Conservation (phyloP, 1,140 invertebrate species). For the Neelides sp. region DNA sequence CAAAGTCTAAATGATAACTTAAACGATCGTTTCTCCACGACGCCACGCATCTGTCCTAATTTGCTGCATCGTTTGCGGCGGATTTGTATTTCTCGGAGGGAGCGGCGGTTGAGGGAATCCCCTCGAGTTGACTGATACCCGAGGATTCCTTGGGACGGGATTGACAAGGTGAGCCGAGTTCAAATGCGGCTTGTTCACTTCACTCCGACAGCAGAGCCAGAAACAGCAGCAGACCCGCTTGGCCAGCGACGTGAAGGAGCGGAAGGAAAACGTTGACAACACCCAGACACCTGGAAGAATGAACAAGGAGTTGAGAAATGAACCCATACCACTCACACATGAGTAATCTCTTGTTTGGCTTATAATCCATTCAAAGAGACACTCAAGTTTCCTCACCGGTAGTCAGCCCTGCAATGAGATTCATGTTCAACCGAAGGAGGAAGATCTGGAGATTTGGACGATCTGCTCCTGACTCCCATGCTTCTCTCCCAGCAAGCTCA, state of each 20-base stretch:
- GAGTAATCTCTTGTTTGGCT: background rate
- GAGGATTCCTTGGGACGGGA: background rate
- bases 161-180: background rate
- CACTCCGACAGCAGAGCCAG: no score
- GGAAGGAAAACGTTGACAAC: constrained; percentile 27
- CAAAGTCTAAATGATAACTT: no score
- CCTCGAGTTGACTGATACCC: no score
- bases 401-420: constrained; percentile 26
- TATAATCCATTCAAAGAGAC: background rate
- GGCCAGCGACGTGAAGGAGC: constrained; percentile 14
- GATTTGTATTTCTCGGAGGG: constrained; percentile 14
- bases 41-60: constrained; percentile 24
- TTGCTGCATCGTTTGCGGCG: constrained; percentile 2
- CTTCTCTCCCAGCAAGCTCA: constrained; percentile 15
- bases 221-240: constrained; percentile 13
- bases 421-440: constrained; percentile 22
- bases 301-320: no score
- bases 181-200: no score
- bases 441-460: constrained; percentile 26
- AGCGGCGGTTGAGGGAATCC: constrained; percentile 18
- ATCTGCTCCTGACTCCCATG: constrained; percentile 14
- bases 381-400: constrained; percentile 15
- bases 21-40: constrained; percentile 29
- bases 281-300: constrained; percentile 29
- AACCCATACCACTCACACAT: background rate